Evolutionary conservation across 2,888 invertebrate genomes (phyloP).

Genomic region (Parasteatoda lunata): DNA sequence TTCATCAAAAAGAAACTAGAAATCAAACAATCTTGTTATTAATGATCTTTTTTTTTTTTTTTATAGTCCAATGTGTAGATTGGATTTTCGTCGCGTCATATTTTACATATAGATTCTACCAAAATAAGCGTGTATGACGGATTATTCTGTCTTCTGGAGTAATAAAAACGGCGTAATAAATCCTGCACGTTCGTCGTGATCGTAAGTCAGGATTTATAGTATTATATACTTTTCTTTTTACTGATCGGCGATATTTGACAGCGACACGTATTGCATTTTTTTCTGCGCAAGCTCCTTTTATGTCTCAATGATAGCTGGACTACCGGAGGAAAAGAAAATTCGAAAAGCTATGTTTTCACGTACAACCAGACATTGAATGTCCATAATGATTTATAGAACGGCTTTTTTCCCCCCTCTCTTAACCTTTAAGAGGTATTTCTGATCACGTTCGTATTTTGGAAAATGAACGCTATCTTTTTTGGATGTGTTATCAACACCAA

Average conservation of each 20-base stretch:
- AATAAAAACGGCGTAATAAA: conserved; percentile 35
- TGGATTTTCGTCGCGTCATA: no score
- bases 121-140: not conserved
- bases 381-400: not conserved
- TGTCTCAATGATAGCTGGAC: not conserved
- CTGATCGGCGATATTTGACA: conserved; percentile 24
- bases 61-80: no score
- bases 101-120: no score
- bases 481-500: no score
- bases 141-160: not conserved
- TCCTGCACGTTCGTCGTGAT: conserved; percentile 33
- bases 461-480: not conserved
- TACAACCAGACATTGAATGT: not conserved
- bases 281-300: conserved; percentile 21
- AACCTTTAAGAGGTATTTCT: conserved; percentile 1
- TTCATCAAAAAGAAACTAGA: no score
- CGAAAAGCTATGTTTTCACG: not conserved
- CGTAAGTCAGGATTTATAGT: conserved; percentile 49
- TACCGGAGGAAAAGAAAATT: not conserved
- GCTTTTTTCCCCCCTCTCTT: not conserved
- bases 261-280: conserved; percentile 44
- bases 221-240: conserved; percentile 22
- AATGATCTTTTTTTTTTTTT: no score
- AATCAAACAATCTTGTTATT: no score
- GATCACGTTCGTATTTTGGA: not conserved